These are phyloP conservation scores for Microtus montanus DNA, from an alignment of 2,113 vertebrate genomes.

Conservation along the genomic window DNA sequence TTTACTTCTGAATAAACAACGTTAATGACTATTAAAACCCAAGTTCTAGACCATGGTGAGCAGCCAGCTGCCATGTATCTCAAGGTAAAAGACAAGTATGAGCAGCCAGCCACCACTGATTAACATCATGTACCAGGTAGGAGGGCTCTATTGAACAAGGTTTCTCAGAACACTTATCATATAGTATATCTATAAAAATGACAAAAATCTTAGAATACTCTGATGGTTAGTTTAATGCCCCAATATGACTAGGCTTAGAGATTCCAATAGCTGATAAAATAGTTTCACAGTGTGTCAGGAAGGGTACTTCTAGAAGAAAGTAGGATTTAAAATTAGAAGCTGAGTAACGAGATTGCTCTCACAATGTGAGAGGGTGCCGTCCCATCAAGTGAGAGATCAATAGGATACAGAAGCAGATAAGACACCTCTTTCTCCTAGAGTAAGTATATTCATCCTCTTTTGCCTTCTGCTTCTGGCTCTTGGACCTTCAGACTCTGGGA, in stretches of 20 bases:
- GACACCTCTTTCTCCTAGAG: not conserved
- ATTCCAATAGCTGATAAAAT: not conserved
- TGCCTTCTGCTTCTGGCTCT: not conserved
- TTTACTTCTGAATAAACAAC: not conserved
- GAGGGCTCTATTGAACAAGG: not conserved
- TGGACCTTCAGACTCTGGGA: not conserved
- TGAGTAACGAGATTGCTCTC: not conserved
- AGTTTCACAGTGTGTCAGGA: not conserved
- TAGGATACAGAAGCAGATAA: not conserved
- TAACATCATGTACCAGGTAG: not conserved
- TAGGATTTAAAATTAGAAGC: not conserved
- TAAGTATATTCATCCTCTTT: not conserved
- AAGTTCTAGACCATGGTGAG: not conserved
- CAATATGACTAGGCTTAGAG: not conserved
- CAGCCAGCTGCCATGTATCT: rapidly evolving
- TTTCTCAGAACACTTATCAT: not conserved
- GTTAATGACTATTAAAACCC: not conserved
- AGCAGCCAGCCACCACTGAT: not conserved
- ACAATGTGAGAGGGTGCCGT: not conserved
- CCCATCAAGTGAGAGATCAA: no score
- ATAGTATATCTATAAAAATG: constrained; percentile 7
- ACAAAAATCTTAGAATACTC: not conserved
- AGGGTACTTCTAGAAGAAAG: not conserved
- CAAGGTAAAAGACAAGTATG: not conserved
- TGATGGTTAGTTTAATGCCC: not conserved